Evolutionary conservation across 30 jellyfish, hydroid and myxozoan species (phyloP), one percentile per base, ranked within the genome.

Genomic region (Morbakka virulenta): DNA sequence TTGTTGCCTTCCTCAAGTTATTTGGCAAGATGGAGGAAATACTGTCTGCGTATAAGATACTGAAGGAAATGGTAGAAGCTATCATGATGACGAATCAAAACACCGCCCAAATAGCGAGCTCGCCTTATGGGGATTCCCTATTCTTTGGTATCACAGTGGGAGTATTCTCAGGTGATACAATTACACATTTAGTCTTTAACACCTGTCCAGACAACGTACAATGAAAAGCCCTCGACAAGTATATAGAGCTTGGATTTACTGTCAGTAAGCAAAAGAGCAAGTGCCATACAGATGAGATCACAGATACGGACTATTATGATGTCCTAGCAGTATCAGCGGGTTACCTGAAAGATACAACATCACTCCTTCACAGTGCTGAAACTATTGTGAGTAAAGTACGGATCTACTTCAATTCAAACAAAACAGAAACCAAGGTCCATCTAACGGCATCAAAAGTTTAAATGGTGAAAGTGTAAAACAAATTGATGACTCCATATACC

Each of bases 111-210:
- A n/a, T n/a, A n/a, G n/a, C n/a, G n/a, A n/a, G n/a, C n/a, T n/a
- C n/a, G n/a, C n/a, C n/a, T n/a, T 24, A 69, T 35, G 63, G 63
- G n/a, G n/a, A 65, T 21, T 23, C 6, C 6, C 12, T 3, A 24
- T 34, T 69, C 77, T 69, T 69, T 31, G 29, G 36, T 35, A 69
- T 69, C 82, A 69, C 82, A 32, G 82, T 78, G 21, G 82, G 82
- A 20, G 82, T 69, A 20, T 31, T 69, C 9, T 78, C 33, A 4
- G 82, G 77, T 22, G 82, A 69, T 28, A 69, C 31, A 30, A 24
- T 69, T 3, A 77, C 76, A 2, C 27, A 24, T 31, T 69, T 41
- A 32, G 36, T 69, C 9, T 69, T 69, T 31, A 23, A 14, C 79
- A 69, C 22, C 24, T 69, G 82, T 34, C 82, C 36, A 6, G 82